phyloP scores from a whole-genome alignment of 2,113 vertebrate genomes.

The Mirounga angustirostris region DNA sequence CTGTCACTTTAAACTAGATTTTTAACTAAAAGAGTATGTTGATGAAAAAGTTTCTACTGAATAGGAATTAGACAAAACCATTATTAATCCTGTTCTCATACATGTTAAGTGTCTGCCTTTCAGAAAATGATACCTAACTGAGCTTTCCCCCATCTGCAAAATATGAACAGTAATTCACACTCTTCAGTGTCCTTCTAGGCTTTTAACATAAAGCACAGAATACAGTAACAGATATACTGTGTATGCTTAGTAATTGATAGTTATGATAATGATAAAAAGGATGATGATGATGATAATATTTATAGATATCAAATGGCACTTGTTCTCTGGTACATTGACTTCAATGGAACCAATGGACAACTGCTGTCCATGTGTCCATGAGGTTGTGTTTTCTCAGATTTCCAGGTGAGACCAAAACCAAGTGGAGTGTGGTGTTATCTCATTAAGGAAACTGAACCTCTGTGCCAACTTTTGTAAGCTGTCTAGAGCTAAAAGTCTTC shows the following conservation, averaged over 20 bases:
- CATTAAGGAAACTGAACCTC: background rate
- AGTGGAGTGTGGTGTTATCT: background rate
- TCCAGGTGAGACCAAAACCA: background rate
- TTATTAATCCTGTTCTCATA: background rate
- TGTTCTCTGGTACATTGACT: background rate
- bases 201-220: background rate
- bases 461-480: background rate
- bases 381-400: conserved; percentile 1
- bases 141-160: background rate
- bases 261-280: background rate
- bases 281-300: background rate
- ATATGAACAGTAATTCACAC: background rate
- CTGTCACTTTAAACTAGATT: background rate
- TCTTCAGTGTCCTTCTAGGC: background rate
- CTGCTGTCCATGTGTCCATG: background rate
- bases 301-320: background rate
- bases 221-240: background rate
- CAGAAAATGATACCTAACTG: background rate
- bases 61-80: background rate
- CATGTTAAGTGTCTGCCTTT: background rate
- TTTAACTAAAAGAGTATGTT: background rate
- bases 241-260: background rate
- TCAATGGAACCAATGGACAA: background rate
- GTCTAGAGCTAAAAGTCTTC: background rate
- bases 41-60: background rate